These are phyloP conservation scores for Pipra filicauda DNA, from an alignment of 2,113 vertebrate genomes.

Conservation along the genomic window DNA sequence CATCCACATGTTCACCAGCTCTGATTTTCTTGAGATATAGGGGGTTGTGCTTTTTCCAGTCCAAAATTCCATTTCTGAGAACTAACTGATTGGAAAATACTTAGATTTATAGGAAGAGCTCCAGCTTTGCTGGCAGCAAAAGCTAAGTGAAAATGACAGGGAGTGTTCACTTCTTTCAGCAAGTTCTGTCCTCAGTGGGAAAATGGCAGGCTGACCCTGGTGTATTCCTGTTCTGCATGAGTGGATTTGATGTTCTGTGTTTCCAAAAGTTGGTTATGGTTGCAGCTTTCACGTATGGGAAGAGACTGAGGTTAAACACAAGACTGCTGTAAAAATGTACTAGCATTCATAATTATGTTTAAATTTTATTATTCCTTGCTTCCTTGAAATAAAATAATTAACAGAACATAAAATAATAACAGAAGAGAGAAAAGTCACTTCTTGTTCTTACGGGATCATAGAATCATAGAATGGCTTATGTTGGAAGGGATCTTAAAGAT, in stretches of 20 bases:
- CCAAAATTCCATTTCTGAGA: not conserved
- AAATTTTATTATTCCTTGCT: not conserved
- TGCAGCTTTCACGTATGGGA: not conserved
- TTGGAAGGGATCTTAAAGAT: not conserved
- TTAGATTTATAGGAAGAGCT: not conserved
- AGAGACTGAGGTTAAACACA: not conserved
- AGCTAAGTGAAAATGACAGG: not conserved
- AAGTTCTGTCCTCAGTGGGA: not conserved
- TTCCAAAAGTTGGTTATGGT: not conserved
- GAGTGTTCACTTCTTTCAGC: not conserved
- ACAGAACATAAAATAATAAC: not conserved
- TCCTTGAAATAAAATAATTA: not conserved
- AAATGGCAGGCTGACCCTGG: not conserved
- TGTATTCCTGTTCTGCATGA: fast-evolving
- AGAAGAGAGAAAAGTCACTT: not conserved
- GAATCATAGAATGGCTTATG: not conserved
- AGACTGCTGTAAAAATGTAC: not conserved
- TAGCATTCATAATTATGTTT: not conserved
- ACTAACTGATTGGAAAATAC: not conserved
- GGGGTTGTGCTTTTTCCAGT: not conserved
- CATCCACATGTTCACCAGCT: not conserved
- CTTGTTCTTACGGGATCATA: not conserved
- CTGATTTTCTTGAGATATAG: not conserved
- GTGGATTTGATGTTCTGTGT: not conserved
- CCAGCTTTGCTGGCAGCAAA: not conserved